Evolutionary conservation across 2,888 invertebrate genomes (phyloP).

Genomic region (Prosopocoilus inquinatus): DNA sequence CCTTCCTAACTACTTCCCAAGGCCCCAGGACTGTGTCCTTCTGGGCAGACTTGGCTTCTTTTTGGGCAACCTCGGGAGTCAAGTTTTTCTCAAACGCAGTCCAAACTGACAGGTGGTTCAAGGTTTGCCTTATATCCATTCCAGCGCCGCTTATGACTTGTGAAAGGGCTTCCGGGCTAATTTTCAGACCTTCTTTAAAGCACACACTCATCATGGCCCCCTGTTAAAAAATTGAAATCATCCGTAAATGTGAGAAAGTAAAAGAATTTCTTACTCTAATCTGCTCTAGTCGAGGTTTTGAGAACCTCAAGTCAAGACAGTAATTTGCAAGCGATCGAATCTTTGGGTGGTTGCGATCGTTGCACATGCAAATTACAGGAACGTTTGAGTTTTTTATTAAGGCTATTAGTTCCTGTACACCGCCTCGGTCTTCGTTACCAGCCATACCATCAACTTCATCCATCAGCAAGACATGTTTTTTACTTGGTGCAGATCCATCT

Average conservation of each 20-base stretch:
- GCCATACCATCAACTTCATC: slow-evolving; percentile 99
- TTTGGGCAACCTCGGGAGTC: slow-evolving; percentile 54
- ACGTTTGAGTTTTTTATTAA: slow-evolving; percentile 86
- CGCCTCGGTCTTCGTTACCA: slow-evolving; percentile 97
- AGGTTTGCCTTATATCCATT: slow-evolving; percentile 90
- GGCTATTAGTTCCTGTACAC: slow-evolving; percentile 88
- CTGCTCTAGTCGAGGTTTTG: slow-evolving; percentile 82
- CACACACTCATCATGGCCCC: slow-evolving; percentile 89
- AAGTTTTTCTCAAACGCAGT: slow-evolving; percentile 59
- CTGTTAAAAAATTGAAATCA: slow-evolving; percentile 50
- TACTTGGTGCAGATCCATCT: slow-evolving; percentile 50
- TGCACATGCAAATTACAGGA: slow-evolving; percentile 97
- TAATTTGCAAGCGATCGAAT: slow-evolving; percentile 91
- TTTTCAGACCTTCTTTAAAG: slow-evolving; percentile 83
- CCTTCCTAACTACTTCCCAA: slow-evolving; percentile 89
- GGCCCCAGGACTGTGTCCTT: slow-evolving; percentile 90
- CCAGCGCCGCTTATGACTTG: slow-evolving; percentile 85
- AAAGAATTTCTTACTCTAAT: slow-evolving; percentile 65
- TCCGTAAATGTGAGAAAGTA: background rate
- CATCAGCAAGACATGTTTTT: slow-evolving; percentile 94
- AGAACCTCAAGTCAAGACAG: slow-evolving; percentile 89
- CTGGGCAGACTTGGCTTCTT: slow-evolving; percentile 60
- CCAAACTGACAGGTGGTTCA: slow-evolving; percentile 86
- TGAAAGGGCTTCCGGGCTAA: slow-evolving; percentile 71
- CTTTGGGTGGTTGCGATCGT: slow-evolving; percentile 91